Percentiles rank a stretch among this genome's conserved stretches.
Evolutionary conservation across 2,113 vertebrate species (phyloP).

Genomic region (Rhinogobius similis): DNA sequence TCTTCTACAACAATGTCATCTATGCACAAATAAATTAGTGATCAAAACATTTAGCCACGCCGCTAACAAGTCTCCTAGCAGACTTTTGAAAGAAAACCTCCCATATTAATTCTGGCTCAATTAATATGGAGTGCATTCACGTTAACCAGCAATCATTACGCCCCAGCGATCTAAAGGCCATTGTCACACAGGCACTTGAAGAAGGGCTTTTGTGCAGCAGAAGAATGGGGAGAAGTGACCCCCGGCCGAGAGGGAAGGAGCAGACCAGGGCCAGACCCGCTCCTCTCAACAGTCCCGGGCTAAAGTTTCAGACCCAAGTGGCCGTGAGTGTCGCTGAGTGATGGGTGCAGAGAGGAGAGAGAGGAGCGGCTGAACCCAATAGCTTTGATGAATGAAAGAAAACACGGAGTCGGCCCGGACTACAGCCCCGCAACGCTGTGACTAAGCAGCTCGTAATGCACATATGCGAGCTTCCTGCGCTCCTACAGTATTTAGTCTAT

Average conservation of each 20-base stretch:
- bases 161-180: constrained; percentile 79
- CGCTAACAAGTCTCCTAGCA: constrained; percentile 41
- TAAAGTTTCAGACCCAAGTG: constrained; percentile 77
- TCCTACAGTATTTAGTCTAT: constrained; percentile 19
- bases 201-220: constrained; percentile 78
- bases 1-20: constrained; percentile 24
- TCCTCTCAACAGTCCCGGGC: constrained; percentile 56
- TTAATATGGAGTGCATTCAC: constrained; percentile 73
- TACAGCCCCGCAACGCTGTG: constrained; percentile 41
- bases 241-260: constrained; percentile 66
- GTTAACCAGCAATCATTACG: constrained; percentile 77
- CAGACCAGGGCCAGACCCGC: constrained; percentile 61
- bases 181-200: constrained; percentile 80
- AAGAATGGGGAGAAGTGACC: constrained; percentile 75
- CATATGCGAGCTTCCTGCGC: constrained; percentile 26
- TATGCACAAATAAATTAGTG: constrained; percentile 13
- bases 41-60: constrained; percentile 39
- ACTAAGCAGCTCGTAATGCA: constrained; percentile 53
- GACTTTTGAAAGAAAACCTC: constrained; percentile 39
- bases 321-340: constrained; percentile 77
- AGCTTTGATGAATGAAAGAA: constrained; percentile 75
- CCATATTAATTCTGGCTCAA: constrained; percentile 79
- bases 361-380: constrained; percentile 68
- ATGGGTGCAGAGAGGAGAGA: constrained; percentile 49
- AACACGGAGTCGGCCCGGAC: constrained; percentile 67